Conservation (phyloP, 2,888 invertebrate genomes). For the Bellardia pandia region DNA sequence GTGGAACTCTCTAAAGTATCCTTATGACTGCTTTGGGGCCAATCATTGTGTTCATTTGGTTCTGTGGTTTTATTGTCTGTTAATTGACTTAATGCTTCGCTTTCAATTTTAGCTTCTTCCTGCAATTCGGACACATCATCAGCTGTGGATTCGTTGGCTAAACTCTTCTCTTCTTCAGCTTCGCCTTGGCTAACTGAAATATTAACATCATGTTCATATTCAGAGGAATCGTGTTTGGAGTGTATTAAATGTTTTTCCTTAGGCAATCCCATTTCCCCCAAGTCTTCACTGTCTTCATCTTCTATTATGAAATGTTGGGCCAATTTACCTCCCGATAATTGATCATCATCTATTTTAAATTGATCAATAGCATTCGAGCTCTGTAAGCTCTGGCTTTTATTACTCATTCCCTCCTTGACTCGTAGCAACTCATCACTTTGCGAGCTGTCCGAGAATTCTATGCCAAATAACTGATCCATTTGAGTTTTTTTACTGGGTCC, state of each 20-base stretch:
- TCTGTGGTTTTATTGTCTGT: constrained; percentile 27
- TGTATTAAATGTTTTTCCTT: constrained; percentile 74
- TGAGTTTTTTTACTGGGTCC: constrained; percentile 66
- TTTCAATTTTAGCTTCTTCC: constrained; percentile 78
- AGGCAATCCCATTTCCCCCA: constrained; percentile 77
- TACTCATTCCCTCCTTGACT: constrained; percentile 42
- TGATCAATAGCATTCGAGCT: constrained; percentile 75
- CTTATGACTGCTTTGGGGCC: background rate
- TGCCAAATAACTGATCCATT: constrained; percentile 63
- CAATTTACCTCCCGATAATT: constrained; percentile 82
- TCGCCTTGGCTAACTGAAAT: constrained; percentile 1
- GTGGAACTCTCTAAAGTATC: background rate
- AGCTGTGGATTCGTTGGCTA: constrained; percentile 82
- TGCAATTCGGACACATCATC: constrained; percentile 83
- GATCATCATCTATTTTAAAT: constrained; percentile 82
- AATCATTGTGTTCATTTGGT: background rate
- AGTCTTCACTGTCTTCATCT: constrained; percentile 77
- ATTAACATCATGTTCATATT: constrained; percentile 53
- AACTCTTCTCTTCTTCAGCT: constrained; percentile 74
- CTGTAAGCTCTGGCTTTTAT: constrained; percentile 61
- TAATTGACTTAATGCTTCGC: constrained; percentile 31
- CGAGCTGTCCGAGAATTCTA: constrained; percentile 57
- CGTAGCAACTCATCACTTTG: constrained; percentile 24
- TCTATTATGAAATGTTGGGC: constrained; percentile 82
- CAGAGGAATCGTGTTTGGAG: constrained; percentile 75